Percentiles rank a stretch among this genome's conserved stretches.
These are phyloP conservation scores for Hypselothyrea guttata DNA, from an alignment of 2,888 invertebrate species.

Conservation along the genomic window DNA sequence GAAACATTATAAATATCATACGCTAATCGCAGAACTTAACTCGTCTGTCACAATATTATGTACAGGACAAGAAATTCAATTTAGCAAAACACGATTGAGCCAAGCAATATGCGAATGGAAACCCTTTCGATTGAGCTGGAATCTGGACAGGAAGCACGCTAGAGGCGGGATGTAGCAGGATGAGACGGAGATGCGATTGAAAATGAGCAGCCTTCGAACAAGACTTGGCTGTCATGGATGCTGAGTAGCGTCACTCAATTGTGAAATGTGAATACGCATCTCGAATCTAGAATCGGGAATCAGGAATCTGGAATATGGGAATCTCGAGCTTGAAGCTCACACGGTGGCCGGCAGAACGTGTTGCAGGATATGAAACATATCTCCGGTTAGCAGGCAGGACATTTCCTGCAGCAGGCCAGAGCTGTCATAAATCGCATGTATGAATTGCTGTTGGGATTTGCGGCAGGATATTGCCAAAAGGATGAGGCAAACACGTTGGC, in stretches of 20 bases:
- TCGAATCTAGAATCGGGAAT: conserved; percentile 5
- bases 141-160: conserved; percentile 7
- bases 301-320: too few species aligned
- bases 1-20: too few species aligned
- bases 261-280: conserved; percentile 49
- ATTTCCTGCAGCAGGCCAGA: conserved; percentile 69
- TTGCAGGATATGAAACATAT: conserved; percentile 81
- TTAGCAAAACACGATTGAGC: conserved; percentile 39
- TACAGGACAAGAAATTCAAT: conserved; percentile 32
- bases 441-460: conserved; percentile 57
- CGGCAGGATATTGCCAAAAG: conserved; percentile 73
- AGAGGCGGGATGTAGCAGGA: not conserved
- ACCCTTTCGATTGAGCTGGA: conserved; percentile 40
- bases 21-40: too few species aligned
- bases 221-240: conserved; percentile 68
- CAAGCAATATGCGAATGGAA: conserved; percentile 26
- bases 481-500: conserved; percentile 39
- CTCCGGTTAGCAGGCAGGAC: conserved; percentile 82
- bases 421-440: conserved; percentile 67
- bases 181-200: too few species aligned
- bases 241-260: conserved; percentile 59
- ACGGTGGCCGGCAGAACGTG: conserved; percentile 40
- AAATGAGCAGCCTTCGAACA: conserved; percentile 45
- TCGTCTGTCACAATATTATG: conserved; percentile 42
- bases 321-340: not conserved